phyloP scores from a whole-genome alignment of 2,113 vertebrate species.

The Poicephalus meyeri region DNA sequence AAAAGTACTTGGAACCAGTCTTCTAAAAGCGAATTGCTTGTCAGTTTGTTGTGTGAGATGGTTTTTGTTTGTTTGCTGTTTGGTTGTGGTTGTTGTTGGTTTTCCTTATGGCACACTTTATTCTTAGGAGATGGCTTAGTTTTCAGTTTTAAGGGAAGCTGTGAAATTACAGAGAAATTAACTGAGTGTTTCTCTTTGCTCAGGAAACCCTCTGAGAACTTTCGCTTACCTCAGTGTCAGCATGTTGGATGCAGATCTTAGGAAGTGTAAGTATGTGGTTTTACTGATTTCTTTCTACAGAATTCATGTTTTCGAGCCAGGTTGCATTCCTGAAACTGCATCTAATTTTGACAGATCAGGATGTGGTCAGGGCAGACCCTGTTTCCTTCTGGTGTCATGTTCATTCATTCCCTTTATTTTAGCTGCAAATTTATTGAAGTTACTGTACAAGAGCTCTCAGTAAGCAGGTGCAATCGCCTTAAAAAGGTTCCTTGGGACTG shows the following conservation, averaged over 20 bases:
- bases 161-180: neutral
- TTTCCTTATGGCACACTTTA: too few relatives aligned
- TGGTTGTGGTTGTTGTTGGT: too few relatives aligned
- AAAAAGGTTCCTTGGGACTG: neutral
- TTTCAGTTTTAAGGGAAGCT: neutral
- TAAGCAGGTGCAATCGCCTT: neutral
- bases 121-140: too few relatives aligned
- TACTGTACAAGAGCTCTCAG: neutral
- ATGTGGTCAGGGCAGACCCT: neutral
- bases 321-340: neutral
- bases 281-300: neutral
- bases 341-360: neutral
- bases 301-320: neutral
- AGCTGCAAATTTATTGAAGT: neutral
- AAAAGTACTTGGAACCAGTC: neutral
- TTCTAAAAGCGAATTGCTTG: neutral
- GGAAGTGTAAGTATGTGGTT: conserved; percentile 76
- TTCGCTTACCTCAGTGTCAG: conserved; percentile 87
- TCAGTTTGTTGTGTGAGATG: rapidly evolving
- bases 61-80: too few relatives aligned
- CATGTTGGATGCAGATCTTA: conserved; percentile 81
- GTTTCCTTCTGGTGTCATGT: neutral
- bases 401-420: neutral
- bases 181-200: neutral
- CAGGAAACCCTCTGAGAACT: conserved; percentile 85